phyloP scores from a whole-genome alignment of 2,797 vertebrate genomes.

The Pangasius djambal region DNA sequence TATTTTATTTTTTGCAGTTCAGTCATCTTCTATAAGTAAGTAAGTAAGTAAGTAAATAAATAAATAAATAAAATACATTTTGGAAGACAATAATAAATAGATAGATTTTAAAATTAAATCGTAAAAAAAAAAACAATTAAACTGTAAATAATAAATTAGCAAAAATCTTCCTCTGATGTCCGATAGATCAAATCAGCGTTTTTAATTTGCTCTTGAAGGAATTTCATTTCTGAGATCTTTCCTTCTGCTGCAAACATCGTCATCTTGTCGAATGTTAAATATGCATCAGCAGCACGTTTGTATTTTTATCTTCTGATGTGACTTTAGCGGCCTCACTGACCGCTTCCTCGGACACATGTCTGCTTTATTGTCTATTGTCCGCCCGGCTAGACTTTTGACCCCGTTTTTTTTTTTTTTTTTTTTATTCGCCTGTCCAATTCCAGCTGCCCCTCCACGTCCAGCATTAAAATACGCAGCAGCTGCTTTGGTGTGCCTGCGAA shows the following conservation, averaged over 20 bases:
- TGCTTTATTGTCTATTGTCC: constrained; percentile 80
- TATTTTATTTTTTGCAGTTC: neutral
- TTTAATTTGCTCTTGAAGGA: neutral
- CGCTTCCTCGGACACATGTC: constrained; percentile 58
- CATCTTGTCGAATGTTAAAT: neutral
- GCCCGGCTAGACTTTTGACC: constrained; percentile 78
- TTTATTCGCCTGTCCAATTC: constrained; percentile 76
- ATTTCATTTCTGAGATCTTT: neutral
- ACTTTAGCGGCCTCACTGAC: constrained; percentile 2
- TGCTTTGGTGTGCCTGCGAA: constrained; percentile 66
- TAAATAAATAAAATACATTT: neutral
- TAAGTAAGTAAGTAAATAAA: too few relatives aligned
- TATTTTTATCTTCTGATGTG: neutral
- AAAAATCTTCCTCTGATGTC: neutral
- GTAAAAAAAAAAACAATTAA: neutral
- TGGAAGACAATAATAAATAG: neutral
- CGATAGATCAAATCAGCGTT: neutral
- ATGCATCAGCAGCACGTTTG: neutral
- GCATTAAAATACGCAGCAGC: constrained; percentile 76
- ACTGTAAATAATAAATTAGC: neutral
- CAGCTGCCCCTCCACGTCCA: constrained; percentile 74
- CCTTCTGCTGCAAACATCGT: neutral
- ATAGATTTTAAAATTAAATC: neutral
- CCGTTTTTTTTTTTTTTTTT: constrained; percentile 67
- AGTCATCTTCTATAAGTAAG: neutral